These are phyloP conservation scores for Abrostola triplasia DNA, from an alignment of 2,888 invertebrate genomes.

Conservation along the genomic window DNA sequence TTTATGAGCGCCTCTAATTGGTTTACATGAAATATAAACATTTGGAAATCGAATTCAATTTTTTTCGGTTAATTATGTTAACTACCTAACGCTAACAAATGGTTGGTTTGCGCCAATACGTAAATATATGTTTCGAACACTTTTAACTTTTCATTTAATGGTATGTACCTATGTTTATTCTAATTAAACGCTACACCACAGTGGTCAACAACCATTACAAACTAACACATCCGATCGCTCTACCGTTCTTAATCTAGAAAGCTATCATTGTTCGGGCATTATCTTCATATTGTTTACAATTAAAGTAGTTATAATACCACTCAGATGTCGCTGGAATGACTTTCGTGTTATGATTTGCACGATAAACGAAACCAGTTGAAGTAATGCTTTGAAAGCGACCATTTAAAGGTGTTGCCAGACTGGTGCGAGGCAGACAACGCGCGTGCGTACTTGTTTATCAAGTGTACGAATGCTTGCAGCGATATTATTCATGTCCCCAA, in stretches of 20 bases:
- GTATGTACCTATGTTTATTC: no score
- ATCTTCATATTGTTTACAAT: constrained; percentile 45
- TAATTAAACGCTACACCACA: not conserved
- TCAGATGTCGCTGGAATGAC: constrained; percentile 13
- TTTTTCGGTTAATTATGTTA: no score
- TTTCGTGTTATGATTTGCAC: constrained; percentile 1
- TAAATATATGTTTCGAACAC: no score
- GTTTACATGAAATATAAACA: no score
- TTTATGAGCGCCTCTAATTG: no score
- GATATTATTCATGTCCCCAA: no score
- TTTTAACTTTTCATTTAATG: no score
- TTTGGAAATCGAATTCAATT: no score
- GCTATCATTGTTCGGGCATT: constrained; percentile 49
- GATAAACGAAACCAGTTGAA: not conserved
- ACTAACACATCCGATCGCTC: constrained; percentile 17
- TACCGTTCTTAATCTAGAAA: constrained; percentile 49
- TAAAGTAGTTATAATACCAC: constrained; percentile 37
- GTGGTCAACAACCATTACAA: constrained; percentile 23
- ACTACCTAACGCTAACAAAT: no score
- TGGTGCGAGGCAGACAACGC: not conserved
- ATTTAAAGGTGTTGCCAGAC: not conserved
- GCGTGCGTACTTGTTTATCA: no score
- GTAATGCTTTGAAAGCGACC: not conserved
- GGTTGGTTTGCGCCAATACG: no score
- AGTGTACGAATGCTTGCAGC: no score